A percentile compares a stretch with the other conserved stretches of the same genome.
These are phyloP conservation scores for Antheraea pernyi DNA, from an alignment of 1,140 invertebrate genomes.

Conservation along the genomic window DNA sequence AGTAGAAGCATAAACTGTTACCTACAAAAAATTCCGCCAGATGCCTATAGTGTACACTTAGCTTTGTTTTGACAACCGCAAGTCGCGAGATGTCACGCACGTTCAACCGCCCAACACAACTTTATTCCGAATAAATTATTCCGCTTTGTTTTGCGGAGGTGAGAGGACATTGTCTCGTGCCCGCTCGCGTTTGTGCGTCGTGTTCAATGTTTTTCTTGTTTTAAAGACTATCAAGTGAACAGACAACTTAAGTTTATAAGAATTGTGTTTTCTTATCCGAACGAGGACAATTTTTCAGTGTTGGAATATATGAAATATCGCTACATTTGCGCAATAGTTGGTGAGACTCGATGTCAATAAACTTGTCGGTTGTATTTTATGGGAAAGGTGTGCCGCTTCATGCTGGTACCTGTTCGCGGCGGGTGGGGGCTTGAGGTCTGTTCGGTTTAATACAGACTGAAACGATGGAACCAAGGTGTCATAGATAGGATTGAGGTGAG, in stretches of 20 bases:
- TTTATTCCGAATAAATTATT: constrained; percentile 48
- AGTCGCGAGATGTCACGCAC: constrained; percentile 56
- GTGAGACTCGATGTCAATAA: constrained; percentile 75
- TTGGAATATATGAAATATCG: constrained; percentile 39
- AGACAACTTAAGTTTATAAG: constrained; percentile 41
- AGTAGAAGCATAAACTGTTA: neutral
- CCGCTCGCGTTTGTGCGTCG: constrained; percentile 44
- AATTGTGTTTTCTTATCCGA: constrained; percentile 54
- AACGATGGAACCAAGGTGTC: constrained; percentile 46
- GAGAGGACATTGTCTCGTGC: constrained; percentile 57
- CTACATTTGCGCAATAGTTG: constrained; percentile 67
- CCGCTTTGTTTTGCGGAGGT: constrained; percentile 77
- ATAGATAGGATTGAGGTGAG: constrained; percentile 54
- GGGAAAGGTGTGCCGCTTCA: constrained; percentile 76
- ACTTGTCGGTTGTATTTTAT: constrained; percentile 77
- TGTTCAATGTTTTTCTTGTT: constrained; percentile 68
- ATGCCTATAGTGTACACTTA: constrained; percentile 21
- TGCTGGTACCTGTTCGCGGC: constrained; percentile 65
- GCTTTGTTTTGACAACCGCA: constrained; percentile 31
- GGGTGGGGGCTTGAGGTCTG: constrained; percentile 47
- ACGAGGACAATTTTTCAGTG: constrained; percentile 47
- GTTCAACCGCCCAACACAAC: constrained; percentile 33
- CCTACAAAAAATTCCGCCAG: constrained; percentile 14
- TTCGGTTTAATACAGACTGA: constrained; percentile 46
- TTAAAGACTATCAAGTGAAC: constrained; percentile 60